Evolutionary conservation across 2,113 vertebrate species (phyloP).

Genomic region (Gavialis gangeticus): DNA sequence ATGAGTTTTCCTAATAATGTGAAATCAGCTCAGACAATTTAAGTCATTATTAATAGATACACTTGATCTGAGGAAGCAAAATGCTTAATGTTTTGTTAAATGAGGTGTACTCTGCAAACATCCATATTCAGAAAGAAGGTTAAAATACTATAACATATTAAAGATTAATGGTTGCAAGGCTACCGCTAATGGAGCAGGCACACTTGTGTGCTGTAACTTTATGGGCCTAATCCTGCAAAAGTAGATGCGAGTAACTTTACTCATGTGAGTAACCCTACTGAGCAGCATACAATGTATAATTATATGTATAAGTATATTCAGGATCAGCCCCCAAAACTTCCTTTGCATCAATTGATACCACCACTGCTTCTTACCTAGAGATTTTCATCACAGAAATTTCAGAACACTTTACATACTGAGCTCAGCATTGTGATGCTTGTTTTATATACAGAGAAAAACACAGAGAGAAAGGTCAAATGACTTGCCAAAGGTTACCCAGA

Average conservation of each 20-base stretch:
- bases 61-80: slow-evolving; percentile 59
- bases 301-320: background rate
- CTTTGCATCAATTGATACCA: too few relatives aligned
- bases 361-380: too few relatives aligned
- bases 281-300: background rate
- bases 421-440: background rate
- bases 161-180: background rate
- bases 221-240: background rate
- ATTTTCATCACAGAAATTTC: too few relatives aligned
- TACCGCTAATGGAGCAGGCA: background rate
- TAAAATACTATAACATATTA: background rate
- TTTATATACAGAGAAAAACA: too few relatives aligned
- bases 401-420: too few relatives aligned
- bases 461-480: accelerated
- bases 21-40: slow-evolving; percentile 46
- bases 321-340: background rate
- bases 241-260: background rate
- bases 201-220: accelerated
- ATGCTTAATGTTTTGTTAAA: slow-evolving; percentile 66
- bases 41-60: slow-evolving; percentile 70
- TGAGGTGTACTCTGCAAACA: slow-evolving; percentile 68
- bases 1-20: slow-evolving; percentile 45
- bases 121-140: slow-evolving; percentile 8
- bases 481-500: background rate
- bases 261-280: background rate